Evolutionary conservation across 2,888 invertebrate species (phyloP), one percentile per base, ranked within the genome.

Genomic region (Eristalis pertinax): DNA sequence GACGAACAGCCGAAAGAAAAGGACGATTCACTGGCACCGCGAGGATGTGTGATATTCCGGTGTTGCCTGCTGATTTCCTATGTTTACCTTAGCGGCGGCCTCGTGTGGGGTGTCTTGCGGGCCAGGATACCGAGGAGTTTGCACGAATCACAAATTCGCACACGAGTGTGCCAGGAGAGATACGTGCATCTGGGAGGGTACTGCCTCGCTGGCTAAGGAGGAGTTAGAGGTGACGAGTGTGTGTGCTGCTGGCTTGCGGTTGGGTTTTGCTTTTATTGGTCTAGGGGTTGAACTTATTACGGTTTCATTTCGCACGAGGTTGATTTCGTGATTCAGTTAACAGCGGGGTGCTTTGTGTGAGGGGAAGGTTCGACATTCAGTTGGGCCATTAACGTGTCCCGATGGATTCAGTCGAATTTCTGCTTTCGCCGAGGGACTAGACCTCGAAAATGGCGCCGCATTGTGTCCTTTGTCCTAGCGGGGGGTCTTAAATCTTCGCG

Each of bases 61-160:
- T 75, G 72, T 70, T 75, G 76, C 63, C 24, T 64, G 76, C 76
- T 85, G 84, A 85, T 81, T 85, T 85, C 77, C 81, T 85, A 41
- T 73, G 77, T 81, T 81, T 74, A 58, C 76, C 77, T 85, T 85
- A 64, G 72, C 73, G 68, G 58, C 56, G 58, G 76, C 64, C 77
- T 69, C 64, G 58, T 67, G 80, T 76, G 84, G 67, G 29, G 35
- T 67, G 56, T 63, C 58, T 70, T 70, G 63, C 15, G 64, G 43
- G 38, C 13, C 38, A 76, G 76, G 65, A 84, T 78, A 69, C 43
- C 70, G 35, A 4, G 35, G 24, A 43, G 62, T 77, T 73, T 81
- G 85, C 72, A 81, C 85, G 85, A 85, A 85, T 85, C 85, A 85
- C 43, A 81, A 81, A 81, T 73, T 85, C 73, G 81, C 85, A 60